Conservation (phyloP, 2,113 vertebrate genomes). For the Entomyzon cyanotis region DNA sequence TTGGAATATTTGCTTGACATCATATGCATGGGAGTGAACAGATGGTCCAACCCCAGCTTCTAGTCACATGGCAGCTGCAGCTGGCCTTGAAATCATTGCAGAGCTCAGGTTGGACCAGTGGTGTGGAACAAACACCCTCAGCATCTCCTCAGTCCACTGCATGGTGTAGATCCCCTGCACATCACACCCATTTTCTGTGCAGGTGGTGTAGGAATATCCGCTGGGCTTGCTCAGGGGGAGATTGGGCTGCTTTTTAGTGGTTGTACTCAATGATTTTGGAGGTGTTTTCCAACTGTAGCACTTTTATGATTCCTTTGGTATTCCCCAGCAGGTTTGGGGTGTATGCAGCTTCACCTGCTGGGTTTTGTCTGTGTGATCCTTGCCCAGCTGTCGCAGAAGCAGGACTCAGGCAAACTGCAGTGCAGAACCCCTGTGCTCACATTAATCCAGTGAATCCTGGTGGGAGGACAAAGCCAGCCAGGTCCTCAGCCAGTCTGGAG, state of each 20-base stretch:
- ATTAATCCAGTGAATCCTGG: neutral
- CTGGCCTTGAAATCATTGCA: neutral
- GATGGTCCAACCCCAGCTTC: conserved; percentile 24
- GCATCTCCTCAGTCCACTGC: neutral
- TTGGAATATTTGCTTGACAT: conserved; percentile 4
- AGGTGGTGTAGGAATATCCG: neutral
- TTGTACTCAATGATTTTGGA: neutral
- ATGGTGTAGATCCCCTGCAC: neutral
- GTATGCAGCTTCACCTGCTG: neutral
- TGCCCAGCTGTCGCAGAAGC: neutral
- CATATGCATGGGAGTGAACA: neutral
- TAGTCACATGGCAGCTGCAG: neutral
- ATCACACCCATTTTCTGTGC: neutral
- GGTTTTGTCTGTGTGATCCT: neutral
- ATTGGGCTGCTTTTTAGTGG: neutral
- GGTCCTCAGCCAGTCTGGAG: neutral
- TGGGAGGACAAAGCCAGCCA: neutral
- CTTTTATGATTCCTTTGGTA: neutral
- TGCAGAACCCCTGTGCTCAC: neutral
- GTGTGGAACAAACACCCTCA: neutral
- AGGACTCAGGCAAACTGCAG: neutral
- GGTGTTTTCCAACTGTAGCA: neutral
- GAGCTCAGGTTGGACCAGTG: neutral
- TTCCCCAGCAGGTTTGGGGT: neutral
- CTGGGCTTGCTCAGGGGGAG: neutral